Conservation (phyloP, 2,888 invertebrate genomes). For the Dryococelus australis region DNA sequence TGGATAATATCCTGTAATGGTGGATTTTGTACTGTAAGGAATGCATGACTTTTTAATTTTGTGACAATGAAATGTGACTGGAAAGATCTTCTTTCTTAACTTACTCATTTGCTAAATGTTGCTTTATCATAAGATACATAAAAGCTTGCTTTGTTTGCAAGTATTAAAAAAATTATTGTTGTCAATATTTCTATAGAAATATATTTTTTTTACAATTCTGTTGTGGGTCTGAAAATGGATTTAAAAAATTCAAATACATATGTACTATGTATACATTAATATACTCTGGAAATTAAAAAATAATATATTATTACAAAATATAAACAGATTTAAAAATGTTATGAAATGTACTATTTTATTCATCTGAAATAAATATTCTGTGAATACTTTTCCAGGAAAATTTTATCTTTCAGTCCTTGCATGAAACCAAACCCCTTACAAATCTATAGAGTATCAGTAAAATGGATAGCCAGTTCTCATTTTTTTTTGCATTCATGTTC, state of each 20-base stretch:
- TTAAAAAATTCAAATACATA: neutral
- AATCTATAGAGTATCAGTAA: too few relatives aligned
- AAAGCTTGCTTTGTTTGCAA: neutral
- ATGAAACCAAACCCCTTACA: too few relatives aligned
- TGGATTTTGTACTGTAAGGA: too few relatives aligned
- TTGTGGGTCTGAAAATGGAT: neutral
- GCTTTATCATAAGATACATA: neutral
- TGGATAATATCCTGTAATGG: too few relatives aligned
- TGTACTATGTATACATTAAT: neutral
- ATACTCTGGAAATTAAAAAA: neutral
- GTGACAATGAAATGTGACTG: too few relatives aligned
- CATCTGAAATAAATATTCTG: slow-evolving; percentile 2
- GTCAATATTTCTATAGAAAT: neutral
- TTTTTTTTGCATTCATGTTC: too few relatives aligned
- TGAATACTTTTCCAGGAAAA: neutral
- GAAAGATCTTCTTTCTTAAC: too few relatives aligned
- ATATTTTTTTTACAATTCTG: slow-evolving; percentile 7
- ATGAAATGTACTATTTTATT: slow-evolving; percentile 1
- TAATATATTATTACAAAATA: neutral
- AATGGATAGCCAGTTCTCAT: too few relatives aligned
- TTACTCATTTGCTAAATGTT: too few relatives aligned
- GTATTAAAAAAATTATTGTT: neutral
- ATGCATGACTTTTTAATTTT: too few relatives aligned
- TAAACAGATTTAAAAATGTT: neutral
- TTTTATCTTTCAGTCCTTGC: neutral